Evolutionary conservation across 2,888 invertebrate species (phyloP), one percentile per base, ranked within the genome.

Genomic region (Lottia gigantea): DNA sequence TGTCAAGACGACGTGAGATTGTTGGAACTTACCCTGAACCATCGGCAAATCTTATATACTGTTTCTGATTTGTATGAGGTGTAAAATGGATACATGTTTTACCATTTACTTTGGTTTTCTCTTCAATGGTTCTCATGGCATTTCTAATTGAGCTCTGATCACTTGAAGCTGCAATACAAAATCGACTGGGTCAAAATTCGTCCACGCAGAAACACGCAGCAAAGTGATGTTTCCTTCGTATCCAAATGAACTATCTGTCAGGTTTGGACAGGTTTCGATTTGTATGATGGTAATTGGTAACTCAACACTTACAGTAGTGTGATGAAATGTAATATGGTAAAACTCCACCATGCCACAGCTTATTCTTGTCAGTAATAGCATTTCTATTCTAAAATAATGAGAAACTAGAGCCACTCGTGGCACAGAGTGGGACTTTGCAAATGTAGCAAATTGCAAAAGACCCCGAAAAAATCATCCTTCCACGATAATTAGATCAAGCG

Each of bases 11-110:
- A n/a, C n/a, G n/a, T n/a, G n/a, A n/a, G n/a, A n/a, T n/a, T n/a
- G n/a, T n/a, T n/a, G 25, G 25, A 14, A 26, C 47, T 46, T 47
- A 71, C 71, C 71, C 71, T 49, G 63, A n/a, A 31, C 62, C 64
- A 15, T 45, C 11, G 3, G 26, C 62, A 12, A 71, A 47, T n/a
- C 55, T 87, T 14, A 93, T 87, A 85, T 91, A 93, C 83, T 92
- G 90, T 16, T 87, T 85, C 78, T 92, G 91, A 2, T 89, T 89
- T 74, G 90, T 88, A 65, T 90, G 88, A 73, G 92, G 91, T 0
- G 91, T 90, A 81, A 93, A 93, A 71, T 90, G 89, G 67, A 93
- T 88, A 84, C 93, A 93, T 0, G 92, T 91, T 76, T 90, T 91
- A 4, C 90, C 88, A 74, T 92, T 72, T 12, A 74, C 74, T 62